A percentile compares a stretch with the other conserved stretches of the same genome.
These are phyloP conservation scores for Spilogale gracilis DNA, from an alignment of 2,113 vertebrate species.

Conservation along the genomic window DNA sequence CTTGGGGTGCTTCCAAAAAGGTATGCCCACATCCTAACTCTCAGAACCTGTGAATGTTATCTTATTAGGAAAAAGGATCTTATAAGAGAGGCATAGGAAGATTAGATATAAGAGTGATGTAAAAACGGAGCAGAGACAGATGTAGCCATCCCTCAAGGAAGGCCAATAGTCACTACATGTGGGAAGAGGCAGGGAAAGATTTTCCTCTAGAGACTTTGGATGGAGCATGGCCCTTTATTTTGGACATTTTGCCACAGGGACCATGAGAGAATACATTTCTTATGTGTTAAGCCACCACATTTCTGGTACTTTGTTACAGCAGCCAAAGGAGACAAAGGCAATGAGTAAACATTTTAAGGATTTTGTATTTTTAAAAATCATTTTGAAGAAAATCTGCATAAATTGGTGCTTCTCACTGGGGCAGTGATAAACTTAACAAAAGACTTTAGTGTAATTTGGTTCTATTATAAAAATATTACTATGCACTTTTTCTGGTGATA, in stretches of 20 bases:
- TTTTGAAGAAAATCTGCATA: slow-evolving; percentile 56
- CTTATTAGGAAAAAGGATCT: slow-evolving; percentile 16
- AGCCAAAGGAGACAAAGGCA: slow-evolving; percentile 50
- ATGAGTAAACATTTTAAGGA: slow-evolving; percentile 1
- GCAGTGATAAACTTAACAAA: slow-evolving; percentile 50
- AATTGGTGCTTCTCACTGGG: slow-evolving; percentile 30
- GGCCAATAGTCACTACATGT: neutral
- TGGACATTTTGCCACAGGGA: neutral
- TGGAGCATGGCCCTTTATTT: neutral
- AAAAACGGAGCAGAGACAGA: neutral
- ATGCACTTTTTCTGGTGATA: slow-evolving; percentile 64
- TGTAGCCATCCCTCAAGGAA: neutral
- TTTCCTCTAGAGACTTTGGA: neutral
- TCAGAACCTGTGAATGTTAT: neutral
- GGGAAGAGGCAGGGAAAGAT: neutral
- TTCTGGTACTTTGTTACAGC: slow-evolving; percentile 16
- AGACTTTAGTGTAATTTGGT: slow-evolving; percentile 57
- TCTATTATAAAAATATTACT: slow-evolving; percentile 69
- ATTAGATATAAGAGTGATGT: neutral
- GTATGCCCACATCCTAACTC: neutral
- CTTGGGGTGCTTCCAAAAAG: neutral
- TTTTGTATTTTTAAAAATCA: slow-evolving; percentile 15
- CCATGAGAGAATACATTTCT: neutral
- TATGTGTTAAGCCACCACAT: neutral
- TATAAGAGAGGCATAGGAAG: neutral